Conservation (phyloP, 2,797 vertebrate genomes). For the Poeciliopsis infans region DNA sequence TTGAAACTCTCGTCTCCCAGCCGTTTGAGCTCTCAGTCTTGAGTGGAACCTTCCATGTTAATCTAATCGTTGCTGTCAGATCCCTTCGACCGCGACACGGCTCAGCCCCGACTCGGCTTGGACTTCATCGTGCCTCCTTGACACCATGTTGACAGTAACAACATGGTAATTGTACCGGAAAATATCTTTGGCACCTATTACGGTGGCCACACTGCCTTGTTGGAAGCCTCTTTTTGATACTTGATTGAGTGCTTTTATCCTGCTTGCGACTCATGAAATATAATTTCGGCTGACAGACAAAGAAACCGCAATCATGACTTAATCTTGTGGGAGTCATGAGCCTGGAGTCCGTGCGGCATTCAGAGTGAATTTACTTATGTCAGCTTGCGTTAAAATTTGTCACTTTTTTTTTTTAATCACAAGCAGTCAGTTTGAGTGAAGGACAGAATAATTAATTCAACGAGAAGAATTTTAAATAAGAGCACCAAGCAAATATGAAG, state of each 20-base stretch:
- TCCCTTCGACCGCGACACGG: slow-evolving; percentile 30
- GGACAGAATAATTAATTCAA: background rate
- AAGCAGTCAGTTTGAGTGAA: background rate
- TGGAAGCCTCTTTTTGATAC: slow-evolving; percentile 20
- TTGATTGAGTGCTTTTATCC: slow-evolving; percentile 15
- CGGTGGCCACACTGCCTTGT: background rate
- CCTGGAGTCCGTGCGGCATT: background rate
- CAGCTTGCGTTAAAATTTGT: background rate
- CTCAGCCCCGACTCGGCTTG: slow-evolving; percentile 22
- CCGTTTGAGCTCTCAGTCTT: slow-evolving; percentile 5
- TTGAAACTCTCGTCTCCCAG: slow-evolving; percentile 7
- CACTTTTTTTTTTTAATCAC: background rate
- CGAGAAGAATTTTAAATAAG: background rate
- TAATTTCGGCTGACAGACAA: slow-evolving; percentile 41
- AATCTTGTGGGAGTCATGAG: slow-evolving; percentile 9
- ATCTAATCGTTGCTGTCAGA: slow-evolving; percentile 38
- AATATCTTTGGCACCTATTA: slow-evolving; percentile 35
- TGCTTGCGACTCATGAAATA: slow-evolving; percentile 24
- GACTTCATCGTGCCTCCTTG: slow-evolving; percentile 40
- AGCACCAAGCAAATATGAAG: background rate
- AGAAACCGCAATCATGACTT: slow-evolving; percentile 32
- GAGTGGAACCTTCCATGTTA: slow-evolving; percentile 32
- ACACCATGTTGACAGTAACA: slow-evolving; percentile 38
- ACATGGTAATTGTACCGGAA: slow-evolving; percentile 39
- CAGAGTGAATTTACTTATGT: background rate